Base-by-base conservation (phyloP, 2,888 invertebrate genomes). In the Elegia similella region DNA sequence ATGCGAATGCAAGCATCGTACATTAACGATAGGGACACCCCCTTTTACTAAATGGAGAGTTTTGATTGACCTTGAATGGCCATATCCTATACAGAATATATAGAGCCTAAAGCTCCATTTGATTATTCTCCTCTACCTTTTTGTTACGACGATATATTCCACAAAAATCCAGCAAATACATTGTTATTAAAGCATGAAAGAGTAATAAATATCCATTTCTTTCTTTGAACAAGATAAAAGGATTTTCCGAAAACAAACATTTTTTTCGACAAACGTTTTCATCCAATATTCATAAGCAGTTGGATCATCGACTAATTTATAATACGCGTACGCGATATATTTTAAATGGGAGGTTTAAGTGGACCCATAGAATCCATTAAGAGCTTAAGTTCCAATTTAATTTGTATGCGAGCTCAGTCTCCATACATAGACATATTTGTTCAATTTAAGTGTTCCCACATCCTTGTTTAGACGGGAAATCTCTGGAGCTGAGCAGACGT, bases 331-430 rank as follows among this genome's bases (percentile, higher is more conserved):
- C 15, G 30, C 47, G 12, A 3, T 17, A 34, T 34, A 34, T 50
- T 50, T 34, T 65, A 69, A 67, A 66, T 65, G 59, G 53, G 57
- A 56, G 62, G 23, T 61, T 70, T 69, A 72, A 73, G 70, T 73
- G 72, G 73, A 71, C 73, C 70, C 70, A 56, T 55, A 61, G 61
- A 66, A 65, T 76, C 78, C 78, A 79, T 79, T 79, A 79, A 75
- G 63, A 62, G 69, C 67, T 67, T 69, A 73, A 72, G 70, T 71
- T 73, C 56, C 64, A 63, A 67, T 72, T 70, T 72, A 69, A 75
- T 76, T 75, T 74, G 70, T 76, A 78, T 79, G 78, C 78, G 69
- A 65, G 76, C 73, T 73, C 77, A 79, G 52, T 46, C 61, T 52
- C 30, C 23, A 56, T 43, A 60, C 63, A 66, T 65, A 66, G 64